phyloP scores from a whole-genome alignment of 2,888 invertebrate species.

The Exocentrus adspersus region DNA sequence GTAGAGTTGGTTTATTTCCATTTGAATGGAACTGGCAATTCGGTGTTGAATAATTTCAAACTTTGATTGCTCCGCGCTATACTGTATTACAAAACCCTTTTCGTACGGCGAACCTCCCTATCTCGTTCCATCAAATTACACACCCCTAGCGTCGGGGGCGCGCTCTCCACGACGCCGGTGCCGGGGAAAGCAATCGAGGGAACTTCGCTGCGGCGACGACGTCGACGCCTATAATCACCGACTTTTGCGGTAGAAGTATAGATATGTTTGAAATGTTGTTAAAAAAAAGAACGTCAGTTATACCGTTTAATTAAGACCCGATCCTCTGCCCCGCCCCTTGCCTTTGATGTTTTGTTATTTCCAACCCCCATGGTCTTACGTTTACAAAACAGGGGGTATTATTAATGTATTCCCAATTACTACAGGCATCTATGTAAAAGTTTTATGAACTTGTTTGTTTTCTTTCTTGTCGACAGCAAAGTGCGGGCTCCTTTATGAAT shows the following conservation, averaged over 20 bases:
- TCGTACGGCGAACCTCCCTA: constrained; percentile 17
- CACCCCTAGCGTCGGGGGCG: neutral
- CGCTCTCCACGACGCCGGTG: constrained; percentile 2
- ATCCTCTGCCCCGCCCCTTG: neutral
- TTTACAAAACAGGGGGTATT: neutral
- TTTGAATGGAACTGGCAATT: constrained; percentile 58
- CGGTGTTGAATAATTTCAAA: constrained; percentile 55
- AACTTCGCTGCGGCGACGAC: neutral
- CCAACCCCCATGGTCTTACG: neutral
- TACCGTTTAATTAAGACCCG: neutral
- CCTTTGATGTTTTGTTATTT: neutral
- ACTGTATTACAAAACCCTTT: constrained; percentile 38
- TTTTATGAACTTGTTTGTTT: neutral
- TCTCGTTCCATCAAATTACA: constrained; percentile 22
- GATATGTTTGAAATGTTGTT: too few relatives aligned
- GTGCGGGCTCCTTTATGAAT: neutral
- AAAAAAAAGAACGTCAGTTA: neutral
- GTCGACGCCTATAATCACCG: constrained; percentile 4
- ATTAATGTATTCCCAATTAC: constrained; percentile 5
- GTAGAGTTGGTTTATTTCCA: constrained; percentile 54
- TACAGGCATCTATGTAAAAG: neutral
- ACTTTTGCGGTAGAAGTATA: too few relatives aligned
- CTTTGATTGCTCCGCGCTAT: constrained; percentile 54
- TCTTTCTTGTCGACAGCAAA: neutral
- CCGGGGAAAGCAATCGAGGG: constrained; percentile 5